Evolutionary conservation across 2,888 invertebrate species (phyloP).

Genomic region (Amitus sp.): DNA sequence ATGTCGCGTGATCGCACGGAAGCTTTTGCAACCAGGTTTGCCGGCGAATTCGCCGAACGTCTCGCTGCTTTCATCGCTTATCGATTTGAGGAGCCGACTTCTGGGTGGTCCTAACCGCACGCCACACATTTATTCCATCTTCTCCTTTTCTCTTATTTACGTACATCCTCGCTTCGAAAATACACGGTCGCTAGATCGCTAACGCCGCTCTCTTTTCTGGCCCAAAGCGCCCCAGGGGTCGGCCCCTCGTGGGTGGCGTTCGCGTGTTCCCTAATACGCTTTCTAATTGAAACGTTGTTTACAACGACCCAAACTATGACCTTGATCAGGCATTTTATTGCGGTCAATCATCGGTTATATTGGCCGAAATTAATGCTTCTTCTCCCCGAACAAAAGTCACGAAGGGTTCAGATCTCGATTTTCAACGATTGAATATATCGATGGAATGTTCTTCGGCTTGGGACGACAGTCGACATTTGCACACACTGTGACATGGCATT

Average conservation of each 20-base stretch:
- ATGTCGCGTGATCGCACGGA: too few species aligned
- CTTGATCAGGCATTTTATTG: constrained; percentile 32
- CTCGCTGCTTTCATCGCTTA: constrained; percentile 17
- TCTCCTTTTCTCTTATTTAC: constrained; percentile 26
- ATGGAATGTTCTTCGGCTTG: too few species aligned
- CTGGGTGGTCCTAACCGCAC: constrained; percentile 30
- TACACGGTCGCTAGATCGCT: constrained; percentile 49
- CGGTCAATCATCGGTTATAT: constrained; percentile 30
- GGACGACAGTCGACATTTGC: too few species aligned
- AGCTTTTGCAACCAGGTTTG: too few species aligned
- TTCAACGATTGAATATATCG: too few species aligned
- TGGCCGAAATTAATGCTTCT: too few species aligned
- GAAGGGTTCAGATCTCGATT: too few species aligned
- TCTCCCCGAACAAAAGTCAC: too few species aligned
- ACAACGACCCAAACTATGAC: constrained; percentile 32
- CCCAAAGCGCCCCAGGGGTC: constrained; percentile 49
- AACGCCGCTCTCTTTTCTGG: constrained; percentile 31
- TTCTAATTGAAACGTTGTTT: constrained; percentile 59
- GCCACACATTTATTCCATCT: constrained; percentile 16
- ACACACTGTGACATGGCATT: too few species aligned
- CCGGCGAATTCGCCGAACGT: constrained; percentile 20
- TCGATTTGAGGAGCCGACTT: constrained; percentile 32
- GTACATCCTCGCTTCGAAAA: constrained; percentile 47
- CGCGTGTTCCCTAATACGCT: constrained; percentile 49
- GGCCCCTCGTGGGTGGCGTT: constrained; percentile 55